Conservation (phyloP, 2,113 vertebrate genomes). For the Eubucco bourcierii region DNA sequence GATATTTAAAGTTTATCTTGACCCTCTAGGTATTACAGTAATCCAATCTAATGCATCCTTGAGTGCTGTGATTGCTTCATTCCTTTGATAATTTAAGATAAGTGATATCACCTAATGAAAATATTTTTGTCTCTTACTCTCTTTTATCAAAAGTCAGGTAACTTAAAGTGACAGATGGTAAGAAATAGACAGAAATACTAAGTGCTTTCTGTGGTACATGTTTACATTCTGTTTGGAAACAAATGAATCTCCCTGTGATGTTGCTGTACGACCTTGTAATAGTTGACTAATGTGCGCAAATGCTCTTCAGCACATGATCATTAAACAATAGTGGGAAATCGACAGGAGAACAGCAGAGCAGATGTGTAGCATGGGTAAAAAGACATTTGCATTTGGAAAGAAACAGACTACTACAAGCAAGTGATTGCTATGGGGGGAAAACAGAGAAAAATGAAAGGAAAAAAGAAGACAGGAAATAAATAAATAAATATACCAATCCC, state of each 20-base stretch:
- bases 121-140: neutral
- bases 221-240: neutral
- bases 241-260: neutral
- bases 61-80: neutral
- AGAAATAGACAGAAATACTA: neutral
- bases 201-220: rapidly evolving
- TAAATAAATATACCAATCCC: too few species aligned
- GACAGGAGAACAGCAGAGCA: neutral
- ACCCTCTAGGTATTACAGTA: conserved; percentile 2
- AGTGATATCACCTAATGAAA: neutral
- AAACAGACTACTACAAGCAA: neutral
- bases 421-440: rapidly evolving
- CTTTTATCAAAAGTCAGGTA: neutral
- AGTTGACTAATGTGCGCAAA: neutral
- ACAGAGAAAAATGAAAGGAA: neutral
- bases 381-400: neutral
- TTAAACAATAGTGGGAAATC: neutral
- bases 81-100: neutral
- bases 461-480: neutral
- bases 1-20: conserved; percentile 36
- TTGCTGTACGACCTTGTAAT: neutral
- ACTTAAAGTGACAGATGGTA: neutral
- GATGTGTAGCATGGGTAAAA: neutral
- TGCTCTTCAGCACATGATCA: neutral
- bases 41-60: conserved; percentile 21